Evolutionary conservation across 2,113 vertebrate genomes (phyloP), one percentile per base, ranked within the genome.

Genomic region (Kryptolebias marmoratus): DNA sequence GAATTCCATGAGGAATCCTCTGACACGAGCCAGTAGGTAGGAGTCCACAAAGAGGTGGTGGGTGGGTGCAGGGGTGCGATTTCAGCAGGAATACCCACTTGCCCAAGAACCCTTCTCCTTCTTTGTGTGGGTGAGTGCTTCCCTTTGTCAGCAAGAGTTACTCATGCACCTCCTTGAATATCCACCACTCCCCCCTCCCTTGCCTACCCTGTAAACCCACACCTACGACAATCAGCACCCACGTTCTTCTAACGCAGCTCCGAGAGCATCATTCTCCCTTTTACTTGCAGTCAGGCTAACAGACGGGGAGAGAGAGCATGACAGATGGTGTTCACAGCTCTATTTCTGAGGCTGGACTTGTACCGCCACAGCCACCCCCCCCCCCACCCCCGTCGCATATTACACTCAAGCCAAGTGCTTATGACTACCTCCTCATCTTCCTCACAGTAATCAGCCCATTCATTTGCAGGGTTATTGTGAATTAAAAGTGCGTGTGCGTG

Each of bases 321-420:
- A 93, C 93, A 95, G 93, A 95, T 95, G 94, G 93, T 92, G 93
- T 94, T 94, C 93, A 93, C 93, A 94, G 91, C 94, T 94, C 94
- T 94, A 94, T 94, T 94, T 94, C 94, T 94, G 93, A 94, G 93
- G 90, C 92, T 93, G 94, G 94, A 94, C 93, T 91, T 93, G 90
- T 92, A 94, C 90, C 82, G 89, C 91, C 89, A 92, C 91, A 88
- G 81, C 80, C 81, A 62, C 79, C 87, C 85, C 78, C 5, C 83
- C 57, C 3, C 30, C 58, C 65, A 22, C 13, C 73, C 62, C 75
- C 81, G 81, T 69, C 56, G 84, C 86, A 83, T 89, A 87, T 90
- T 92, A 87, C 86, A 80, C 92, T 89, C 84, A 88, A 89, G 87
- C 91, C 91, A 91, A 90, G 88, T 88, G 87, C 91, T 91, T 85